Conservation (phyloP, 2,113 vertebrate genomes). For the Callopanchax toddi region DNA sequence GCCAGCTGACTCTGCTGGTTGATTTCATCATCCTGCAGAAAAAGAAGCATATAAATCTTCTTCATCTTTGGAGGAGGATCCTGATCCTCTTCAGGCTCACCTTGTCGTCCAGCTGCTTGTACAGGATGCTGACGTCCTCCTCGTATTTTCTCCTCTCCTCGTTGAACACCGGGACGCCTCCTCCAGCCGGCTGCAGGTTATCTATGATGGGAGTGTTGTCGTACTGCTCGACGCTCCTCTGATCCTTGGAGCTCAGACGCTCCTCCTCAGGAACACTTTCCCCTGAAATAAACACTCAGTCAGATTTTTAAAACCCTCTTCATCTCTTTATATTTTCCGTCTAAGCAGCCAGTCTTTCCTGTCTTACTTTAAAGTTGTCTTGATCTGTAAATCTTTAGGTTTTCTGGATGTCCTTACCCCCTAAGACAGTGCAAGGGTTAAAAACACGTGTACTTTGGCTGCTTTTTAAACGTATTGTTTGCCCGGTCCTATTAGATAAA, state of each 20-base stretch:
- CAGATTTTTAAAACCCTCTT: no score
- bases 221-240: constrained; percentile 84
- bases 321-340: neutral
- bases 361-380: no score
- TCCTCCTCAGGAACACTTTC: constrained; percentile 91
- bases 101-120: constrained; percentile 94
- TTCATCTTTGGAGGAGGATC: neutral
- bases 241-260: constrained; percentile 87
- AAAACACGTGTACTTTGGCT: no score
- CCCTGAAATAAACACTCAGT: constrained; percentile 67
- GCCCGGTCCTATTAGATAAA: no score
- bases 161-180: constrained; percentile 66
- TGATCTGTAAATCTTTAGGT: no score
- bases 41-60: neutral
- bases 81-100: constrained; percentile 60
- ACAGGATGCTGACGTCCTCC: constrained; percentile 87
- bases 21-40: constrained; percentile 64
- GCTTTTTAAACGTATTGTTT: no score
- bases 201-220: constrained; percentile 88
- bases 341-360: no score
- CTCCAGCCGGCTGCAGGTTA: constrained; percentile 77
- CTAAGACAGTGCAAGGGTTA: no score
- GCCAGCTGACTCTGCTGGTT: constrained; percentile 69
- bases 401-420: no score
- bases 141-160: constrained; percentile 87